Conservation (phyloP, 1,140 invertebrate genomes). For the Caenorhabditis tropicalis region DNA sequence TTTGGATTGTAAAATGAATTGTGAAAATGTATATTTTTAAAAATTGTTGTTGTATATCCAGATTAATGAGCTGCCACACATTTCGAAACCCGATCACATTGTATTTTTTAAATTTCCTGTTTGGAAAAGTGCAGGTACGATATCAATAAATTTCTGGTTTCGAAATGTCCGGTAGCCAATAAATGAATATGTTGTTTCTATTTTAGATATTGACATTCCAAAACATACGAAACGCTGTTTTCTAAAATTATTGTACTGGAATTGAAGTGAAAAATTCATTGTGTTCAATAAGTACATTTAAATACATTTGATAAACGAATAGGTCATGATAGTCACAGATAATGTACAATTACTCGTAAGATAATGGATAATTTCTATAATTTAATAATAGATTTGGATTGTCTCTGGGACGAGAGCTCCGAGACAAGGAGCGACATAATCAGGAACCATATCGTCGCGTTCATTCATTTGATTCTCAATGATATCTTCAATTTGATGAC, state of each 20-base stretch:
- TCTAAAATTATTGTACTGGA: background rate
- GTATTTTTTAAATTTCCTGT: too few species aligned
- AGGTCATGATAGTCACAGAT: background rate
- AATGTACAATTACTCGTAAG: conserved; percentile 30
- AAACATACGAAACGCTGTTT: background rate
- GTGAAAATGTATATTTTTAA: too few species aligned
- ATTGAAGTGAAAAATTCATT: background rate
- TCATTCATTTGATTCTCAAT: conserved; percentile 61
- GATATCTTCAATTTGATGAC: conserved; percentile 68
- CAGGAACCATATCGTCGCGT: conserved; percentile 65
- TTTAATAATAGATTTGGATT: conserved; percentile 9
- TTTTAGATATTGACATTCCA: too few species aligned
- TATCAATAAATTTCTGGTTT: too few species aligned
- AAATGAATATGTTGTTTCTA: too few species aligned
- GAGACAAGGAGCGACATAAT: conserved; percentile 64
- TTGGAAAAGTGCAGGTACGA: too few species aligned
- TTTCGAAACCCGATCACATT: too few species aligned
- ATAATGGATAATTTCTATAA: background rate
- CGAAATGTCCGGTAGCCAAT: too few species aligned
- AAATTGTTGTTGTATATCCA: too few species aligned
- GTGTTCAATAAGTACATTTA: background rate
- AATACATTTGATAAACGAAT: background rate
- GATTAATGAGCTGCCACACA: too few species aligned
- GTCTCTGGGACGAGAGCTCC: conserved; percentile 62
- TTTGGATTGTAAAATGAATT: too few species aligned